A percentile compares a stretch with the other conserved stretches of the same genome.
These are phyloP conservation scores for Pogona vitticeps DNA, from an alignment of 2,113 vertebrate species.

Conservation along the genomic window DNA sequence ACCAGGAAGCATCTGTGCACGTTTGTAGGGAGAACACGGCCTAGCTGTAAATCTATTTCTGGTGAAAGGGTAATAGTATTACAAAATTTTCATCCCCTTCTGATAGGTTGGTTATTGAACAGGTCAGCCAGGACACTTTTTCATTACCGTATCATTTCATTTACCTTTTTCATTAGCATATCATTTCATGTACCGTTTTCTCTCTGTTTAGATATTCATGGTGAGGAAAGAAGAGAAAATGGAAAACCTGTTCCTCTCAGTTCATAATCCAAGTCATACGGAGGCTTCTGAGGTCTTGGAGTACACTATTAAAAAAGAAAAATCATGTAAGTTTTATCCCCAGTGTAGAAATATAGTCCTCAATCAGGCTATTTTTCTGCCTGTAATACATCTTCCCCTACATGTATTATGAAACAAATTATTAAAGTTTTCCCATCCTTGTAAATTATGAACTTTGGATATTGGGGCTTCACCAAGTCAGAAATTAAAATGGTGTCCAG, in stretches of 20 bases:
- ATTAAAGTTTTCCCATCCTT: neutral
- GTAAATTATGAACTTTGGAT: neutral
- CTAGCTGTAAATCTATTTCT: neutral
- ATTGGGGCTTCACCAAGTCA: neutral
- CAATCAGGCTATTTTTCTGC: neutral
- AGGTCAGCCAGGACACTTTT: neutral
- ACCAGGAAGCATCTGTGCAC: neutral
- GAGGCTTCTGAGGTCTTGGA: slow-evolving; percentile 73
- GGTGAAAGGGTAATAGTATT: neutral
- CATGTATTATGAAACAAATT: neutral
- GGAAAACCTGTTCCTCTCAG: slow-evolving; percentile 78
- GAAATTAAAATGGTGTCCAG: neutral
- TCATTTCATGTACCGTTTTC: slow-evolving; percentile 22
- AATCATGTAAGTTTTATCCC: slow-evolving; percentile 78
- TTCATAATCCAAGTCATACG: slow-evolving; percentile 75
- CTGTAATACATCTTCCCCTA: neutral
- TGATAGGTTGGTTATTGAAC: neutral
- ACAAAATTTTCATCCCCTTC: neutral
- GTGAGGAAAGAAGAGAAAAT: slow-evolving; percentile 78
- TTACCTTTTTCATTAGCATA: slow-evolving; percentile 20
- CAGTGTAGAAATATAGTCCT: neutral
- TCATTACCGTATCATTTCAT: neutral
- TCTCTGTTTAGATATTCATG: slow-evolving; percentile 77
- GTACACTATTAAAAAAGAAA: slow-evolving; percentile 85
- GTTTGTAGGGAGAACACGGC: neutral